phyloP scores from a whole-genome alignment of 2,797 vertebrate genomes.

The Phrynocephalus guinanensis region DNA sequence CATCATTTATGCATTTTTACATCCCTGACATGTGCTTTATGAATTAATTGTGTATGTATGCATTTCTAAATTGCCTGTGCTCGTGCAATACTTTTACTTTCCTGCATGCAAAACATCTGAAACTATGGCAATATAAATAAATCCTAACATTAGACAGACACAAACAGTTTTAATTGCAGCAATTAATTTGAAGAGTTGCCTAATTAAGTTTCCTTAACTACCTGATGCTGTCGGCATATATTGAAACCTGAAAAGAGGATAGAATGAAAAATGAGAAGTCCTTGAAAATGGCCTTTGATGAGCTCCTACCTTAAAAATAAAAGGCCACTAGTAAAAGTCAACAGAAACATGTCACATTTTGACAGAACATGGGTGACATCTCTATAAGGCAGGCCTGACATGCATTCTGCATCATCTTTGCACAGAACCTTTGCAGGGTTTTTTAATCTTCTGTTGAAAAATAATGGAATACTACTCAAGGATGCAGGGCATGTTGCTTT shows the following conservation, averaged over 20 bases:
- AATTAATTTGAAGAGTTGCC: slow-evolving; percentile 70
- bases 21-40: not conserved
- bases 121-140: slow-evolving; percentile 72
- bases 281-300: slow-evolving; percentile 57
- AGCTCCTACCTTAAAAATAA: slow-evolving; percentile 63
- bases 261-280: slow-evolving; percentile 56
- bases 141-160: slow-evolving; percentile 65
- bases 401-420: slow-evolving; percentile 14
- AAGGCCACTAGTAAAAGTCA: slow-evolving; percentile 60
- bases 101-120: slow-evolving; percentile 58
- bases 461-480: slow-evolving; percentile 56
- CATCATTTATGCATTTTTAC: not conserved
- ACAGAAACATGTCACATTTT: slow-evolving; percentile 50
- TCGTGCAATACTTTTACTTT: slow-evolving; percentile 60
- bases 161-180: slow-evolving; percentile 71
- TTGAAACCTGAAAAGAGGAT: slow-evolving; percentile 58
- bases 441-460: slow-evolving; percentile 45
- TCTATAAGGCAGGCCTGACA: slow-evolving; percentile 56
- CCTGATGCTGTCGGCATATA: slow-evolving; percentile 58
- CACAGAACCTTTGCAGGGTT: slow-evolving; percentile 54
- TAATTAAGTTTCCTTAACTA: slow-evolving; percentile 71
- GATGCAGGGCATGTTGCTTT: slow-evolving; percentile 41
- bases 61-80: slow-evolving; percentile 25
- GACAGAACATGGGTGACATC: slow-evolving; percentile 54
- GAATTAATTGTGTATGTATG: slow-evolving; percentile 13